These are phyloP conservation scores for Drosophila robusta DNA, from an alignment of 2,888 invertebrate species.

Conservation along the genomic window DNA sequence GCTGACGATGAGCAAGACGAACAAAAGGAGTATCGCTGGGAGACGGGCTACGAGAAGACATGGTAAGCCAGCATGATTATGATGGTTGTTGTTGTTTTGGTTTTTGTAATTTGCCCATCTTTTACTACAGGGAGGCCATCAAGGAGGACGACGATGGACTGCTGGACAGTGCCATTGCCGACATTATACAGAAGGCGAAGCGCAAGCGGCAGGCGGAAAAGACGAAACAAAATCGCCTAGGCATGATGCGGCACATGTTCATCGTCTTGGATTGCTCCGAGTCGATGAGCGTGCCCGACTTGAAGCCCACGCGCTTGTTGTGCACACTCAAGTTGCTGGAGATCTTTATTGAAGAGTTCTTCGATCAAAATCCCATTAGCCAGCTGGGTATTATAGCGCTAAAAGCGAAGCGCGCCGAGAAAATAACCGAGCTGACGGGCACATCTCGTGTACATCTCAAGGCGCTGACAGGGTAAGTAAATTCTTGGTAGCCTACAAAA, in stretches of 20 bases:
- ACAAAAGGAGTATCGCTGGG: constrained; percentile 96
- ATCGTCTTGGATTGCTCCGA: constrained; percentile 97
- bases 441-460: constrained; percentile 92
- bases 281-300: constrained; percentile 96
- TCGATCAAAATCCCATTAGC: constrained; percentile 99
- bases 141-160: constrained; percentile 98
- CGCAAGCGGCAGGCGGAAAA: constrained; percentile 91
- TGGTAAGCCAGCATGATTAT: constrained; percentile 87
- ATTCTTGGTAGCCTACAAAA: too few species aligned
- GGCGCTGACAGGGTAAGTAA: constrained; percentile 87
- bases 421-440: constrained; percentile 95
- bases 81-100: background rate
- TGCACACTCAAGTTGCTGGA: constrained; percentile 96
- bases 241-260: constrained; percentile 99
- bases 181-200: constrained; percentile 95
- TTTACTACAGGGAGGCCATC: constrained; percentile 92
- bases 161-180: constrained; percentile 95
- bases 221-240: constrained; percentile 91
- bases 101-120: background rate
- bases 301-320: constrained; percentile 95
- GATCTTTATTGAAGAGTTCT: constrained; percentile 97
- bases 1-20: constrained; percentile 90
- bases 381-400: constrained; percentile 97
- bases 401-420: constrained; percentile 97
- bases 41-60: constrained; percentile 97